Percentiles rank a stretch among this genome's conserved stretches.
Conservation (phyloP, 1,140 invertebrate species). For the Neuroterus valhalla region DNA sequence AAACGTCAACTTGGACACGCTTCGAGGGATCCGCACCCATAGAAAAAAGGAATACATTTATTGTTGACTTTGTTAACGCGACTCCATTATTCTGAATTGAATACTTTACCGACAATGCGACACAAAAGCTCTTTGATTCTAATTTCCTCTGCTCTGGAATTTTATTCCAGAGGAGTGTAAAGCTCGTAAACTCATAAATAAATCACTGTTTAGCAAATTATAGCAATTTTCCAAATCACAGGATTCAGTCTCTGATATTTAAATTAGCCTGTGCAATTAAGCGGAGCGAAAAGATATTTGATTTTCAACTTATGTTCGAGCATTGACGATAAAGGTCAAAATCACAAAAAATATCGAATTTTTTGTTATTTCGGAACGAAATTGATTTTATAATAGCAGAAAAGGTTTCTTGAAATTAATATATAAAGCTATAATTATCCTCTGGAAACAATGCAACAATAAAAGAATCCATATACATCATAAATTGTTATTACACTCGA, state of each 20-base stretch:
- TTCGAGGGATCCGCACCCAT: constrained; percentile 33
- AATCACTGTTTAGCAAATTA: background rate
- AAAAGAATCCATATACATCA: no score
- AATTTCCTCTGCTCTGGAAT: constrained; percentile 50
- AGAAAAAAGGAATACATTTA: constrained; percentile 1
- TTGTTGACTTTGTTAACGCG: constrained; percentile 41
- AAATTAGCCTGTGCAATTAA: background rate
- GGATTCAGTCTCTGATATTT: background rate
- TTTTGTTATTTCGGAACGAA: no score
- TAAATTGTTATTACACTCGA: no score
- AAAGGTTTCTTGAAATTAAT: no score
- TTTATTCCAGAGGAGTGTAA: constrained; percentile 30
- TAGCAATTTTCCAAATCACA: background rate
- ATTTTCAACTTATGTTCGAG: no score
- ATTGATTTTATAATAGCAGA: no score
- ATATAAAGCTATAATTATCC: no score
- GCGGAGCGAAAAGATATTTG: no score
- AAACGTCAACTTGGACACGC: constrained; percentile 32
- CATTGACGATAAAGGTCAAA: no score
- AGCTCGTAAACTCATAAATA: constrained; percentile 13
- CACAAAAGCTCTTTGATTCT: constrained; percentile 38
- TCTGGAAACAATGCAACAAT: no score
- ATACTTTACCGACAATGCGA: constrained; percentile 46
- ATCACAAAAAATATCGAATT: no score
- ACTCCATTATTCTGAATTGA: constrained; percentile 52